phyloP scores from a whole-genome alignment of 2,888 invertebrate genomes.

The Oscheius sp. region DNA sequence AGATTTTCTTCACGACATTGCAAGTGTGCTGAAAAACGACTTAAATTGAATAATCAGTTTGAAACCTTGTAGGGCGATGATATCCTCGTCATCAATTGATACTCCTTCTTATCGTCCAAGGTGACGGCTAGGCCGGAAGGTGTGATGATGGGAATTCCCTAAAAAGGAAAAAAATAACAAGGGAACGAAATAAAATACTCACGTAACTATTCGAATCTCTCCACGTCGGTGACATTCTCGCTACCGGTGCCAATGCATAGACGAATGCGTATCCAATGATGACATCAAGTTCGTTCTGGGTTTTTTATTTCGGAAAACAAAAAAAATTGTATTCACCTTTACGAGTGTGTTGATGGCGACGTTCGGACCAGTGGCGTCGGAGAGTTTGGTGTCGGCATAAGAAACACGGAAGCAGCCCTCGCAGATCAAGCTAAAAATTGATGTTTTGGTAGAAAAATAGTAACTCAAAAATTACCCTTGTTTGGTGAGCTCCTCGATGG shows the following conservation, averaged over 20 bases:
- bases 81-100: slow-evolving; percentile 85
- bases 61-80: slow-evolving; percentile 81
- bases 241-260: slow-evolving; percentile 71
- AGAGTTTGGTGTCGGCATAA: slow-evolving; percentile 64
- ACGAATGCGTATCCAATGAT: slow-evolving; percentile 70
- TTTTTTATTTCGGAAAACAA: not conserved
- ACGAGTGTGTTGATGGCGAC: slow-evolving; percentile 67
- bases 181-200: not conserved
- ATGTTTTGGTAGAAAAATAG: not conserved
- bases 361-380: slow-evolving; percentile 71
- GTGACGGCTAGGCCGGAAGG: slow-evolving; percentile 85
- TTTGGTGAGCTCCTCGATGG: slow-evolving; percentile 65
- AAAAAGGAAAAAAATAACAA: not conserved
- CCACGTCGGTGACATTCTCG: slow-evolving; percentile 71
- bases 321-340: slow-evolving; percentile 31
- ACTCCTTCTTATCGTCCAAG: slow-evolving; percentile 81
- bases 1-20: not conserved
- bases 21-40: slow-evolving; percentile 7
- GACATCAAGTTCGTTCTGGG: slow-evolving; percentile 62
- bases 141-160: slow-evolving; percentile 82
- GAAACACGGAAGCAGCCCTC: slow-evolving; percentile 54
- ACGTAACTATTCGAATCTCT: slow-evolving; percentile 47
- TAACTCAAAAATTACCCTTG: slow-evolving; percentile 27
- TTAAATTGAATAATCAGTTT: not conserved
- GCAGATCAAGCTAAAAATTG: slow-evolving; percentile 48